phyloP scores from a whole-genome alignment of 2,888 invertebrate genomes.

The Dicranocentrus wangi region DNA sequence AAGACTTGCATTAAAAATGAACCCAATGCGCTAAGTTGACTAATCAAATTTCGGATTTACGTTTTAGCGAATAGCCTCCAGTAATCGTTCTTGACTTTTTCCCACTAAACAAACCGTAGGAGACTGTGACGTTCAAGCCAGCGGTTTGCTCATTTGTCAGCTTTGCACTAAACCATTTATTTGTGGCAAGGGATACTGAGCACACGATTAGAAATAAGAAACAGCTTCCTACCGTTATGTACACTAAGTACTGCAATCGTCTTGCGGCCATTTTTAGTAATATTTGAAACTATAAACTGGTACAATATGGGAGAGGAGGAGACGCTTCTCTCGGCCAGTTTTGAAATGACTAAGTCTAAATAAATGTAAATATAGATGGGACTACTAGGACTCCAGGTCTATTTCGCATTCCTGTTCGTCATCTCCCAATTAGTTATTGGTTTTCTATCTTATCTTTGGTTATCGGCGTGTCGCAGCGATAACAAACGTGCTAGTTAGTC shows the following conservation, averaged over 20 bases:
- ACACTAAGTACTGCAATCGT: constrained; percentile 67
- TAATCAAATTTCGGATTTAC: constrained; percentile 19
- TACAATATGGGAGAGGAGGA: neutral
- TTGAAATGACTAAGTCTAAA: too few relatives aligned
- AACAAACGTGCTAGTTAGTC: too few relatives aligned
- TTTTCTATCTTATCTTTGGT: too few relatives aligned
- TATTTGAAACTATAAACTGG: too few relatives aligned
- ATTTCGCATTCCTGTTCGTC: too few relatives aligned
- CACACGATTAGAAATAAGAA: constrained; percentile 58
- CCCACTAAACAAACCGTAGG: constrained; percentile 68
- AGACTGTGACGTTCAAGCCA: constrained; percentile 22
- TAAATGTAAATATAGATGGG: too few relatives aligned
- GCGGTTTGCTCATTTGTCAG: neutral
- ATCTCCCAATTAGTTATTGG: too few relatives aligned
- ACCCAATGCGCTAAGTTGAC: constrained; percentile 7
- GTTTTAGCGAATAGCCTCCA: neutral
- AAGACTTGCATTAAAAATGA: constrained; percentile 2
- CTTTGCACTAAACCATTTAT: constrained; percentile 59
- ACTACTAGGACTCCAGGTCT: too few relatives aligned
- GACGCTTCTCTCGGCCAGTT: too few relatives aligned
- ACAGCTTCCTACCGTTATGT: constrained; percentile 65
- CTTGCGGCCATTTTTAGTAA: constrained; percentile 67
- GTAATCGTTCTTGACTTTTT: constrained; percentile 41
- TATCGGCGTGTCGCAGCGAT: too few relatives aligned
- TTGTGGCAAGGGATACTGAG: constrained; percentile 62